Percentiles rank a stretch among this genome's conserved stretches.
Conservation (phyloP, 2,113 vertebrate species). For the Excalfactoria chinensis region DNA sequence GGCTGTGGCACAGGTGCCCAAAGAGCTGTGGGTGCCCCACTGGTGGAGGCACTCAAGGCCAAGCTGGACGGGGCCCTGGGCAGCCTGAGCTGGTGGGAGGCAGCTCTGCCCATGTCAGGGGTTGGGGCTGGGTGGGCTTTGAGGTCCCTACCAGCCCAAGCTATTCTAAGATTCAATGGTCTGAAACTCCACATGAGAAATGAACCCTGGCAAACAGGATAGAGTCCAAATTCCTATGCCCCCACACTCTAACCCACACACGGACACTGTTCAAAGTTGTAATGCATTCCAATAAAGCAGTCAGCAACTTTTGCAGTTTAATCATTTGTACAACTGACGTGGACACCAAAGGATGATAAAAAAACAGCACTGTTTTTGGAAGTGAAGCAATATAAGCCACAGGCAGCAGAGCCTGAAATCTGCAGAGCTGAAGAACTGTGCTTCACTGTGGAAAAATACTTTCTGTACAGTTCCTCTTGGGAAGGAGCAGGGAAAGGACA, state of each 20-base stretch:
- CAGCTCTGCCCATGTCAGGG: no score
- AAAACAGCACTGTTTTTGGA: not conserved
- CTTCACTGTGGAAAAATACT: slow-evolving; percentile 45
- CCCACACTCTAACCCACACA: rapidly evolving
- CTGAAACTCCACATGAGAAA: not conserved
- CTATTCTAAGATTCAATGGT: not conserved
- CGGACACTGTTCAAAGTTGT: not conserved
- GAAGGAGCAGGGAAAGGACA: slow-evolving; percentile 16
- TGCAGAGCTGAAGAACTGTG: not conserved
- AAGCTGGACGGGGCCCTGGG: not conserved
- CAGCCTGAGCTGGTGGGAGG: no score
- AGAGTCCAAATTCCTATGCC: not conserved
- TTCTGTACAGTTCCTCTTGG: not conserved
- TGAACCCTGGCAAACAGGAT: not conserved
- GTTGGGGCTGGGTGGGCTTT: not conserved
- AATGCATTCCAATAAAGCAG: not conserved
- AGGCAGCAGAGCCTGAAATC: not conserved
- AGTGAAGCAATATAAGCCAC: not conserved
- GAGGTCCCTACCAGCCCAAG: not conserved
- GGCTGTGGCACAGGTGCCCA: not conserved
- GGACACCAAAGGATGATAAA: not conserved
- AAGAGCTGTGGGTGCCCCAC: not conserved
- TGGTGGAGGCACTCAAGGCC: no score
- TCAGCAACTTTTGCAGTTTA: not conserved
- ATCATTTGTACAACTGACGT: not conserved